Conservation (phyloP, 2,113 vertebrate species). For the Actenoides lindsayi region DNA sequence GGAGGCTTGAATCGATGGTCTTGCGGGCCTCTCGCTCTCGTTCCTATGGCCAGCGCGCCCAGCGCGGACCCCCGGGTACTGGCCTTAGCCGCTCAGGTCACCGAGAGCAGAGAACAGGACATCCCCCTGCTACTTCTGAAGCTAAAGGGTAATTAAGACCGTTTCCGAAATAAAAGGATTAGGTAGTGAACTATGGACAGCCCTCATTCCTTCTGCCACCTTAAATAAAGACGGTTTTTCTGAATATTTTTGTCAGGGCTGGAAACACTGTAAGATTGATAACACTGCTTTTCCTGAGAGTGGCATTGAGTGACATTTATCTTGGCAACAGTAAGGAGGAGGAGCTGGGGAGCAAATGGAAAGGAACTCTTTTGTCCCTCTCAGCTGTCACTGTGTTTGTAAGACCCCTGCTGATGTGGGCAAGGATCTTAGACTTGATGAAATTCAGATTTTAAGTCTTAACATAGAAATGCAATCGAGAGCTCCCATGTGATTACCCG, state of each 20-base stretch:
- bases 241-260: not conserved
- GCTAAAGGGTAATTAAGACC: conserved; percentile 75
- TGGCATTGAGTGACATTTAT: not conserved
- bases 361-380: not conserved
- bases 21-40: not conserved
- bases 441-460: not conserved
- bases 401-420: not conserved
- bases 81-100: conserved; percentile 74
- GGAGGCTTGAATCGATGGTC: not conserved
- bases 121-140: conserved; percentile 76
- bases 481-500: not conserved
- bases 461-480: rapidly evolving
- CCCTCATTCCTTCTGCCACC: not conserved
- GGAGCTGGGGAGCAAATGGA: not conserved
- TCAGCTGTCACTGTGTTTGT: not conserved
- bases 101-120: conserved; percentile 74
- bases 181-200: not conserved
- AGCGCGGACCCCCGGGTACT: conserved; percentile 68
- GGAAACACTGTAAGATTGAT: not conserved
- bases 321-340: not conserved
- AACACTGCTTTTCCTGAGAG: not conserved
- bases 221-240: not conserved
- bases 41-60: not conserved
- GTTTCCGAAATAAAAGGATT: not conserved
- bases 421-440: not conserved